Base-by-base conservation (phyloP, 2,888 invertebrate species). In the Drosophila meridiana region DNA sequence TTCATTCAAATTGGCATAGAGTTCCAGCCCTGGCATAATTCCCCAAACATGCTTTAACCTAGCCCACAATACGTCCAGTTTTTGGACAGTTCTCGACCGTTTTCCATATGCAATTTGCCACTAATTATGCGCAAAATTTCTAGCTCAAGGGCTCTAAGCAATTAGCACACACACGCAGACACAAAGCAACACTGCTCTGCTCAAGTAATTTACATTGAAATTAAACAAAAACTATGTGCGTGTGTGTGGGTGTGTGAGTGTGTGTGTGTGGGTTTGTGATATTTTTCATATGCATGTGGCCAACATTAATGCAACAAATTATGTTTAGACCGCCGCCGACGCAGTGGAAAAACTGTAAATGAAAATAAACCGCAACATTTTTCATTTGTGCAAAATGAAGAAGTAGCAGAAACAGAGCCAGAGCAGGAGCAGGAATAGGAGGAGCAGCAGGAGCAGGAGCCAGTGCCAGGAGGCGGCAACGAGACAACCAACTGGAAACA, bases 81-180 rank as follows among this genome's bases (percentile, higher is more conserved):
- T 64, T 40, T 73, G 63, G 63, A 69, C 74, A 69, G 59, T 57
- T 48, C 45, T 53, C 64, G 53, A 61, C 65, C 72, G 73, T 80
- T 83, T 86, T 68, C 87, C 89, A 87, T 89, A 83, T 87, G 84
- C 87, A 87, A 87, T 86, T 89, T 80, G 87, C 87, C 85, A 79
- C 85, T 89, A 86, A 86, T 86, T 89, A 86, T 87, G 85, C 85
- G 84, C 89, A 89, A 89, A 89, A 86, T 89, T 89, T 89, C 82
- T 87, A 83, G 87, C 85, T 86, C 89, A 83, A 89, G 89, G 85
- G 85, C 85, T 86, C 89, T 69, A 74, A 86, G 85, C 85, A 86
- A 89, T 86, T 86, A 86, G 85, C 69, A 86, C 13, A 6, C 69
- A 76, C 58, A 69, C 4, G n/a, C 40, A 13, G 9, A 78, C 66